Conservation (phyloP, 2,888 invertebrate genomes). For the Chaitophorus viminalis region DNA sequence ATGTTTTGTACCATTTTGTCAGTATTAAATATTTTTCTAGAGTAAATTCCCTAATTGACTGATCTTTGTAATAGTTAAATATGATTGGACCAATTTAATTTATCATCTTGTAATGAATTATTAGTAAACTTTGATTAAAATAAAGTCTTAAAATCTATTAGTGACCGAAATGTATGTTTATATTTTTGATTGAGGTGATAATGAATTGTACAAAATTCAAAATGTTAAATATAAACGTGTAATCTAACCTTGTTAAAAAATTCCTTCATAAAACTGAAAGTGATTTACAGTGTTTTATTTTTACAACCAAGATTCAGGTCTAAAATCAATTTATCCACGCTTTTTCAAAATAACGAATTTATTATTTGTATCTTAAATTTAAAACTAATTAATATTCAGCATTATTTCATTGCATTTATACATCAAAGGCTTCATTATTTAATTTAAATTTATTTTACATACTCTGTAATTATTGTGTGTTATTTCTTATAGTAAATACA, state of each 20-base stretch:
- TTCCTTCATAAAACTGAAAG: background rate
- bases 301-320: background rate
- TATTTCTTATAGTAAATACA: constrained; percentile 15
- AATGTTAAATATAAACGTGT: too few species aligned
- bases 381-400: constrained; percentile 16
- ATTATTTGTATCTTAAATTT: constrained; percentile 32
- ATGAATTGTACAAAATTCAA: background rate
- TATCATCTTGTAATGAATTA: constrained; percentile 15
- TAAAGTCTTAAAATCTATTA: background rate
- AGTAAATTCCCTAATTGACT: constrained; percentile 27
- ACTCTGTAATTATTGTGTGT: constrained; percentile 7
- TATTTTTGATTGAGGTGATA: background rate
- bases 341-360: constrained; percentile 31
- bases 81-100: constrained; percentile 37
- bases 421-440: background rate
- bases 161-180: background rate
- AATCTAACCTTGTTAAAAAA: background rate
- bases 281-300: background rate
- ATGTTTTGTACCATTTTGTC: constrained; percentile 7
- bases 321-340: constrained; percentile 20
- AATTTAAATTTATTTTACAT: background rate
- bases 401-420: constrained; percentile 1
- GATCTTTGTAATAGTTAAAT: constrained; percentile 20
- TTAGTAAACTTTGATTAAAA: background rate
- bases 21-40: constrained; percentile 27